These are phyloP conservation scores for Chunga burmeisteri DNA, from an alignment of 2,113 vertebrate species.

Conservation along the genomic window DNA sequence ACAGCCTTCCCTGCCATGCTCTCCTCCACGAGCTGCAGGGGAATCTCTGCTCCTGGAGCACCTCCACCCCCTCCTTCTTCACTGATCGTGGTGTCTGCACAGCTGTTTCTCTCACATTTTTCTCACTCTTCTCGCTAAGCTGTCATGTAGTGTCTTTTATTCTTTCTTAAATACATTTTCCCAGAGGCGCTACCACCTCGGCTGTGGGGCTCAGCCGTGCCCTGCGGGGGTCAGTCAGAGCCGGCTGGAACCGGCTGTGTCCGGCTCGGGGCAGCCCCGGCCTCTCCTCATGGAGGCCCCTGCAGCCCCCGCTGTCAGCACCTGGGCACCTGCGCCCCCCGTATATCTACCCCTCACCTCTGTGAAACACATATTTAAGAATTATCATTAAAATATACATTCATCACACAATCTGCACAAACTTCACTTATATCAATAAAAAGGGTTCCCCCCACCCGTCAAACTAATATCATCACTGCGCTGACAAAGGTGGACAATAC, in stretches of 20 bases:
- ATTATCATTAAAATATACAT: neutral
- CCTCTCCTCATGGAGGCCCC: neutral
- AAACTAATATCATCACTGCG: neutral
- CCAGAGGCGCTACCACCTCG: neutral
- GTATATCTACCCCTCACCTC: neutral
- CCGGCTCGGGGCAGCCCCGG: accelerated
- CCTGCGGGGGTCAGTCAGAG: accelerated
- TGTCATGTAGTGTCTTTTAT: neutral
- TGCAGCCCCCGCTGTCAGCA: accelerated
- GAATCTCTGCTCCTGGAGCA: neutral
- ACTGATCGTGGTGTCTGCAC: neutral
- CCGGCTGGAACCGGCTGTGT: neutral
- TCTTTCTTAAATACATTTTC: neutral
- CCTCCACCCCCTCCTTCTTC: neutral
- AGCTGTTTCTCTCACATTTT: neutral
- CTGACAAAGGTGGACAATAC: accelerated
- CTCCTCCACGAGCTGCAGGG: neutral
- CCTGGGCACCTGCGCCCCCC: no score
- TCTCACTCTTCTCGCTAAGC: neutral
- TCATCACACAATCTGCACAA: neutral
- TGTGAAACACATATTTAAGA: neutral
- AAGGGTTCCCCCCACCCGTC: neutral
- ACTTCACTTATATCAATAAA: neutral
- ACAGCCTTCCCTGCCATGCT: neutral
- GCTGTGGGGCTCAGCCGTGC: neutral